A percentile compares a stretch with the other conserved stretches of the same genome.
These are phyloP conservation scores for Eupleurogrammus muticus DNA, from an alignment of 2,797 vertebrate genomes.

Conservation along the genomic window DNA sequence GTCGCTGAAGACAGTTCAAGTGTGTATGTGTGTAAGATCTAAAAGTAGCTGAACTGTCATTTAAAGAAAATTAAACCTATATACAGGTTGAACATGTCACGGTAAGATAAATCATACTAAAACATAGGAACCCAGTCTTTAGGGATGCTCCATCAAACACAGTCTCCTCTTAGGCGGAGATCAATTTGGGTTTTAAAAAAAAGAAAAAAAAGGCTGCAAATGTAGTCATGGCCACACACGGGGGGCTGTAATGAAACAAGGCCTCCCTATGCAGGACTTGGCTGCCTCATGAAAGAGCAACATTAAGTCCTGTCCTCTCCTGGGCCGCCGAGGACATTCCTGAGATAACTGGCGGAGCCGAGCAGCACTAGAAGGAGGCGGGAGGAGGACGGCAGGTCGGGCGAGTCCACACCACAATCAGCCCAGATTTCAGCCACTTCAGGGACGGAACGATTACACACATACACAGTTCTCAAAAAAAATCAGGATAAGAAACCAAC, in stretches of 20 bases:
- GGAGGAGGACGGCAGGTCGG: constrained; percentile 37
- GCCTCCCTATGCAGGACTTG: constrained; percentile 62
- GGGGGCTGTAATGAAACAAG: constrained; percentile 62
- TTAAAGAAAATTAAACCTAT: neutral
- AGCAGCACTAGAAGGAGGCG: constrained; percentile 49
- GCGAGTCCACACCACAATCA: neutral
- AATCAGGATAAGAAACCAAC: constrained; percentile 4
- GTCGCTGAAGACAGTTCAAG: too few relatives aligned
- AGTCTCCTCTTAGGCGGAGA: constrained; percentile 42
- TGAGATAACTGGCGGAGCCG: constrained; percentile 77
- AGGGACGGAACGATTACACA: neutral
- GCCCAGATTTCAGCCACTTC: neutral
- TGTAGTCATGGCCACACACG: constrained; percentile 36
- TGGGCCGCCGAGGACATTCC: constrained; percentile 76
- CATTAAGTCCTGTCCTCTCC: constrained; percentile 70
- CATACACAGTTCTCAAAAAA: constrained; percentile 7
- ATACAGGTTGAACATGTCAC: neutral
- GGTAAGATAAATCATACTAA: constrained; percentile 6
- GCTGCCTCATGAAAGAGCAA: constrained; percentile 67
- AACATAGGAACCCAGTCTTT: neutral
- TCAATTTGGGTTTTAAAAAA: constrained; percentile 36
- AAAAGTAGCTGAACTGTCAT: neutral
- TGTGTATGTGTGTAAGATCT: too few relatives aligned
- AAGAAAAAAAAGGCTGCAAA: constrained; percentile 35
- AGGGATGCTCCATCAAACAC: constrained; percentile 23